A percentile compares a stretch with the other conserved stretches of the same genome.
Evolutionary conservation across 2,797 vertebrate species (phyloP).

Genomic region (Chelmon rostratus): DNA sequence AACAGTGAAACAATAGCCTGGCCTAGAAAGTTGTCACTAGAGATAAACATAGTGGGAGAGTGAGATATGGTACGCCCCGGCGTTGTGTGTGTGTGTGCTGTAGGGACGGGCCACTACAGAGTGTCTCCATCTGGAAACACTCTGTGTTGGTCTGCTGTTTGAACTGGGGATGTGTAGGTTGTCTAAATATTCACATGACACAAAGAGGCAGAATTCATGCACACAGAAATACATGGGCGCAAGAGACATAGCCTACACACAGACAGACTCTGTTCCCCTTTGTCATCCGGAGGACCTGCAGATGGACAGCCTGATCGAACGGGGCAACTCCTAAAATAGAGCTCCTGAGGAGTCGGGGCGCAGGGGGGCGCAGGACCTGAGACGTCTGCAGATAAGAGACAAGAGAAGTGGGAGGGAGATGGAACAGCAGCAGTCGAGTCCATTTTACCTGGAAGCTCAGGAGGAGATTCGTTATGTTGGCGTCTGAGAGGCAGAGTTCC

Average conservation of each 20-base stretch:
- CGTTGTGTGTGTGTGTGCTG: conserved; percentile 54
- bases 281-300: conserved; percentile 59
- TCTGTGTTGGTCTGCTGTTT: conserved; percentile 60
- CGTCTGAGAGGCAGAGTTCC: conserved; percentile 12
- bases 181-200: conserved; percentile 67
- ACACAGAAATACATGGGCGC: conserved; percentile 2
- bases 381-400: conserved; percentile 74
- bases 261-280: conserved; percentile 65
- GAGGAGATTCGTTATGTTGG: conserved; percentile 22
- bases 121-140: conserved; percentile 80
- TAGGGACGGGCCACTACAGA: conserved; percentile 60
- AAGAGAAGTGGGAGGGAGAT: conserved; percentile 39
- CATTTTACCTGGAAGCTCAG: conserved; percentile 53
- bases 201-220: conserved; percentile 35
- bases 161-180: conserved; percentile 62
- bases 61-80: conserved; percentile 64
- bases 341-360: conserved; percentile 58
- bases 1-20: conserved; percentile 81
- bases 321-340: conserved; percentile 72
- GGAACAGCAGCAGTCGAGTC: conserved; percentile 29
- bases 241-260: conserved; percentile 40
- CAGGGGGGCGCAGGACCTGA: conserved; percentile 30
- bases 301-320: conserved; percentile 66
- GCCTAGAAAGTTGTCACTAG: conserved; percentile 77
- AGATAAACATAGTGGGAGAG: conserved; percentile 76